phyloP scores from a whole-genome alignment of 2,797 vertebrate species.

The Diplodus sargus region DNA sequence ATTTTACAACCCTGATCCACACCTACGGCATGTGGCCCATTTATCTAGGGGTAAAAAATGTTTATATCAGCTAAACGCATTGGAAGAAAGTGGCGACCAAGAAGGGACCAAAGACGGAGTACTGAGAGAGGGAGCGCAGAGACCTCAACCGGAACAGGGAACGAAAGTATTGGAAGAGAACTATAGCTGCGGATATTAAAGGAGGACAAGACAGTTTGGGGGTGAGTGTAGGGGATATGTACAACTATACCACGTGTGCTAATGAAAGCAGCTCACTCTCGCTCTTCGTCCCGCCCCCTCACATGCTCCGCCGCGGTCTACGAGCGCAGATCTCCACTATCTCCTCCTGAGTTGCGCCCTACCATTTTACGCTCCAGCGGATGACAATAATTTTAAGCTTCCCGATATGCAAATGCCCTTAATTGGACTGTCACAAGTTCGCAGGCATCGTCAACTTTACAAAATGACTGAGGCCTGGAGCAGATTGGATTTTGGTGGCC shows the following conservation, averaged over 20 bases:
- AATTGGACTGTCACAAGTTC: conserved; percentile 84
- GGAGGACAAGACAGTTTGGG: conserved; percentile 5
- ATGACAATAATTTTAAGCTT: conserved; percentile 81
- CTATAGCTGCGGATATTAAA: conserved; percentile 4
- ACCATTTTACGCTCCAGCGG: conserved; percentile 79
- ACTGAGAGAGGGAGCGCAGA: not conserved
- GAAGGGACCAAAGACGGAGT: too few species aligned
- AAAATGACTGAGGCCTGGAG: conserved; percentile 73
- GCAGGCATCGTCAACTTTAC: conserved; percentile 75
- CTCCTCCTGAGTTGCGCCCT: conserved; percentile 64
- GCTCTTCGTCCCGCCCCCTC: not conserved
- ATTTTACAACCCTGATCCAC: conserved; percentile 51
- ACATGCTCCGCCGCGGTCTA: conserved; percentile 32
- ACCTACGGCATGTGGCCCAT: not conserved
- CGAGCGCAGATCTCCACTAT: conserved; percentile 62
- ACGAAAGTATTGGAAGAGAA: conserved; percentile 14
- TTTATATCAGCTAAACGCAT: conserved; percentile 44
- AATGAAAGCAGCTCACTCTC: conserved; percentile 18
- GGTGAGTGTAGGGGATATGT: conserved; percentile 25
- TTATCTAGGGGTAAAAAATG: conserved; percentile 33
- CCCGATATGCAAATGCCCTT: conserved; percentile 82
- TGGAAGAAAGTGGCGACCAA: not conserved
- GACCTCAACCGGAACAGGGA: not conserved
- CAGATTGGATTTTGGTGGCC: conserved; percentile 79
- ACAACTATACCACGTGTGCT: conserved; percentile 13